phyloP scores from a whole-genome alignment of 2,888 invertebrate genomes.

The Limenitis camilla region DNA sequence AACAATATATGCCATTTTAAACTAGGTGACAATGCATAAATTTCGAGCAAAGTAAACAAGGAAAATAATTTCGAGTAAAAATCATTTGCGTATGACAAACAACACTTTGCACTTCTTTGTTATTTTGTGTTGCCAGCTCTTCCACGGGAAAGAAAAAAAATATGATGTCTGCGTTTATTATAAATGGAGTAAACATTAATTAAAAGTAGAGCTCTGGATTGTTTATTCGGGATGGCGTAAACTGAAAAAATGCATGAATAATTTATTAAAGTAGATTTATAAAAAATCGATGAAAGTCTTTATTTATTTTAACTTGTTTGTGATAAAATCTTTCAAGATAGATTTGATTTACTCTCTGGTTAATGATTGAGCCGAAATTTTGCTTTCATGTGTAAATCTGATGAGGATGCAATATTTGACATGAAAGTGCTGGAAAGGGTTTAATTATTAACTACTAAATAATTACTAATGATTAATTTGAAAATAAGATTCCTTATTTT shows the following conservation, averaged over 20 bases:
- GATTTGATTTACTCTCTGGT: too few relatives aligned
- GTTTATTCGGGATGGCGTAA: not conserved
- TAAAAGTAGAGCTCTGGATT: conserved; percentile 8
- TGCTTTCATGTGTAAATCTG: too few relatives aligned
- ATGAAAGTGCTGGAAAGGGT: too few relatives aligned
- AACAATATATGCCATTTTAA: too few relatives aligned
- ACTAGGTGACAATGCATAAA: too few relatives aligned
- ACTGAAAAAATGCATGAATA: not conserved
- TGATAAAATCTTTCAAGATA: too few relatives aligned
- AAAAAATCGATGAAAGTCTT: not conserved
- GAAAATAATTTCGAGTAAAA: conserved; percentile 3
- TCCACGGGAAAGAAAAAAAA: conserved; percentile 2
- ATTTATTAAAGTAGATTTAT: not conserved
- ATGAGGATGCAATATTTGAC: too few relatives aligned
- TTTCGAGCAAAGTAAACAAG: not conserved
- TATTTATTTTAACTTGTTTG: too few relatives aligned
- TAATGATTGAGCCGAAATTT: too few relatives aligned
- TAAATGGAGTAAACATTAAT: conserved; percentile 25
- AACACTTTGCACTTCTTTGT: conserved; percentile 18
- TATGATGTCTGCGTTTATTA: conserved; percentile 12
- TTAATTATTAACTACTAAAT: too few relatives aligned
- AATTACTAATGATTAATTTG: too few relatives aligned
- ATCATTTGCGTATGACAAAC: conserved; percentile 25
- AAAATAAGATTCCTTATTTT: too few relatives aligned
- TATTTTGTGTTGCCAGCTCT: conserved; percentile 10